A percentile compares a stretch with the other conserved stretches of the same genome.
These are phyloP conservation scores for Sinhomidia bicolor DNA, from an alignment of 2,888 invertebrate species.

Conservation along the genomic window DNA sequence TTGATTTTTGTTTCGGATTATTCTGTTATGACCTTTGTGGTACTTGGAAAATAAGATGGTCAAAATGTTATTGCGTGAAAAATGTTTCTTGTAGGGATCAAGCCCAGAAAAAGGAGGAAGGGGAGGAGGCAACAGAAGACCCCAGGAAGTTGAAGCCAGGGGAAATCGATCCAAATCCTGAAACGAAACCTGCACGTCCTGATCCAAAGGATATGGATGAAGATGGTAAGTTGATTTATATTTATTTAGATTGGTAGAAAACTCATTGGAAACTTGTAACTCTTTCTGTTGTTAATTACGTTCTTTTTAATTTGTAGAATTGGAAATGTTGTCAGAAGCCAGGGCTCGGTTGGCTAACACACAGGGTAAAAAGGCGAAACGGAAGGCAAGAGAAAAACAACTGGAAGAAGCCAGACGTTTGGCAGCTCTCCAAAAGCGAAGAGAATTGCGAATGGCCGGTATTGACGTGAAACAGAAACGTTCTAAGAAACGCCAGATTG, in stretches of 20 bases:
- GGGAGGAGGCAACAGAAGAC: slow-evolving; percentile 95
- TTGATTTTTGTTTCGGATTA: too few species aligned
- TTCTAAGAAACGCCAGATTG: slow-evolving; percentile 90
- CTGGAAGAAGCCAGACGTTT: slow-evolving; percentile 97
- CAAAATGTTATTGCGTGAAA: too few species aligned
- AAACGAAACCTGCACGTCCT: slow-evolving; percentile 99
- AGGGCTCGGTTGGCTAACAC: slow-evolving; percentile 99
- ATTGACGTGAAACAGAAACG: slow-evolving; percentile 85
- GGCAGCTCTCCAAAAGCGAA: slow-evolving; percentile 96
- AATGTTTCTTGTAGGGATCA: slow-evolving; percentile 88
- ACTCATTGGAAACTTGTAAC: too few species aligned
- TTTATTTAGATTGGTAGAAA: too few species aligned
- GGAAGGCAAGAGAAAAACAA: slow-evolving; percentile 98
- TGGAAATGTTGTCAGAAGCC: slow-evolving; percentile 99
- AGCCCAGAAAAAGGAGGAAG: slow-evolving; percentile 98
- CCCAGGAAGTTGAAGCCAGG: slow-evolving; percentile 98
- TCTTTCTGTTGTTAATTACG: not conserved
- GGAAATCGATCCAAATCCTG: slow-evolving; percentile 99
- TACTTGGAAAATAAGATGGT: too few species aligned
- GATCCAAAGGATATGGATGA: slow-evolving; percentile 99
- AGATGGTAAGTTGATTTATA: slow-evolving; percentile 89
- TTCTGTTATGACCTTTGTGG: too few species aligned
- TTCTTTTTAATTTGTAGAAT: slow-evolving; percentile 85
- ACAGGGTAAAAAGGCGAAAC: slow-evolving; percentile 96
- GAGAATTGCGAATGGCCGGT: slow-evolving; percentile 98